Evolutionary conservation across 2,888 invertebrate species (phyloP).

Genomic region (Amblyjoppa proteus): DNA sequence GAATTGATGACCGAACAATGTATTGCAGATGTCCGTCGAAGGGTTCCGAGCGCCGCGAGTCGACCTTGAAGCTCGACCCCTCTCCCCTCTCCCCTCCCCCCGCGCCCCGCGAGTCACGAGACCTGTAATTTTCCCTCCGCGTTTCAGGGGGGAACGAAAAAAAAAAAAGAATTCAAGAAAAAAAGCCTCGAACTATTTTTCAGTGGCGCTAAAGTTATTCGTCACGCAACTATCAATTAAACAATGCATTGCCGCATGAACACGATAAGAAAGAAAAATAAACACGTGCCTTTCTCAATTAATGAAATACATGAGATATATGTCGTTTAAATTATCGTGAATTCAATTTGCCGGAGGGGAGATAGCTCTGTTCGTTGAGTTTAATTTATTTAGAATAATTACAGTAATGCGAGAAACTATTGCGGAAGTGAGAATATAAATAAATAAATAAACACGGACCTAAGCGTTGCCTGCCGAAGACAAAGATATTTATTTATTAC

Average conservation of each 20-base stretch:
- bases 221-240: constrained; percentile 39
- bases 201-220: constrained; percentile 10
- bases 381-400: constrained; percentile 43
- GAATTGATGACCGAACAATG: background rate
- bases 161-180: background rate
- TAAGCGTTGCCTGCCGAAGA: constrained; percentile 27
- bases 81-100: background rate
- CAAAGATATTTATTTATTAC: constrained; percentile 55
- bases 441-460: constrained; percentile 26
- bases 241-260: constrained; percentile 13
- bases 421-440: background rate
- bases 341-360: constrained; percentile 46
- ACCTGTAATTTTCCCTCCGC: constrained; percentile 42
- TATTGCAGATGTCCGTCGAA: constrained; percentile 16
- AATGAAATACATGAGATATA: constrained; percentile 41
- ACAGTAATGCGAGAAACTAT: constrained; percentile 29
- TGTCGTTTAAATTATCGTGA: constrained; percentile 48
- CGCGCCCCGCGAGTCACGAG: background rate
- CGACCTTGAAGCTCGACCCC: background rate
- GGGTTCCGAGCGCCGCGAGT: background rate
- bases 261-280: constrained; percentile 31
- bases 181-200: constrained; percentile 4
- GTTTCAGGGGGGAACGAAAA: background rate
- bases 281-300: constrained; percentile 60
- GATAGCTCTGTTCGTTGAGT: constrained; percentile 26